A percentile compares a stretch with the other conserved stretches of the same genome.
Evolutionary conservation across 1,140 invertebrate species (phyloP).

Genomic region (Daktulosphaira vitifoliae): DNA sequence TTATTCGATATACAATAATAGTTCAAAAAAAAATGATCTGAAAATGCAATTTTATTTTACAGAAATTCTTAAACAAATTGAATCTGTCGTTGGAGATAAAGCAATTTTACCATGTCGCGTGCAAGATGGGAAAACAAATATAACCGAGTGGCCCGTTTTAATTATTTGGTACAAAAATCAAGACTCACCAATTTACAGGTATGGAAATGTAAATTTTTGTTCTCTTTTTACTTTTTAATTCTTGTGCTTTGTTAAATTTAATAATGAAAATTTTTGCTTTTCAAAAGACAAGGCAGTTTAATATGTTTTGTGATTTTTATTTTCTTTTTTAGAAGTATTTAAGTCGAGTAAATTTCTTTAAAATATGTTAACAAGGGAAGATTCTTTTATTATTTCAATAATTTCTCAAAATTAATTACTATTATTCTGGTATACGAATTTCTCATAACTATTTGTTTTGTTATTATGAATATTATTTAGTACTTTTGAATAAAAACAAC

Average conservation of each 20-base stretch:
- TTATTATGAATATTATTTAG: not conserved
- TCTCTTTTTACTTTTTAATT: too few species aligned
- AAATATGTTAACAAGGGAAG: too few species aligned
- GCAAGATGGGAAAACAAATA: not conserved
- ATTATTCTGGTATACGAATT: too few species aligned
- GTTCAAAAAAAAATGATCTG: too few species aligned
- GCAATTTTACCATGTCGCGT: not conserved
- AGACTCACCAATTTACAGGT: conserved; percentile 18
- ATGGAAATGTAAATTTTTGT: not conserved
- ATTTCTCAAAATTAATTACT: too few species aligned
- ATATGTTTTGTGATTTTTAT: not conserved
- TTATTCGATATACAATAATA: too few species aligned
- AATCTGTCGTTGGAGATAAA: not conserved
- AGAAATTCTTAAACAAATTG: not conserved
- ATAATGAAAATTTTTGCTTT: too few species aligned
- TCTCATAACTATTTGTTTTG: not conserved
- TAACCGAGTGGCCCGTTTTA: conserved; percentile 3
- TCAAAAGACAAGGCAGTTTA: too few species aligned
- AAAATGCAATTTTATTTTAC: not conserved
- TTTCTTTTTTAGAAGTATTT: too few species aligned
- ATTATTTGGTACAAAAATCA: conserved; percentile 24
- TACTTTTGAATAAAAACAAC: not conserved
- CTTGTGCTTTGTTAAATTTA: too few species aligned
- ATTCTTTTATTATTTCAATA: too few species aligned
- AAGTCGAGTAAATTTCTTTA: too few species aligned